A percentile compares a stretch with the other conserved stretches of the same genome.
These are phyloP conservation scores for Nasonovia ribisnigri DNA, from an alignment of 2,888 invertebrate genomes.

Conservation along the genomic window DNA sequence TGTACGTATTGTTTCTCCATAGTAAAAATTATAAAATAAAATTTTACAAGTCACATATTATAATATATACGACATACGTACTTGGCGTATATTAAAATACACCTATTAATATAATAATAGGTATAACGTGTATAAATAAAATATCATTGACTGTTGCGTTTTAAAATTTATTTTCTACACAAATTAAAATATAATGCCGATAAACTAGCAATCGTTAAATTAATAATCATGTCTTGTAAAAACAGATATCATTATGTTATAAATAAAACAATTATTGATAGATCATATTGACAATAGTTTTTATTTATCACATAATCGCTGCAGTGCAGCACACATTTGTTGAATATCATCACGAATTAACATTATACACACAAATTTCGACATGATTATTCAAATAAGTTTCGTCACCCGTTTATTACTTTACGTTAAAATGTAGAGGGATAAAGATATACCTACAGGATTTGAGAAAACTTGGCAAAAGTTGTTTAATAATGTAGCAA, in stretches of 20 bases:
- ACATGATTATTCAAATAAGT: constrained; percentile 22
- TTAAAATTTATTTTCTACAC: background rate
- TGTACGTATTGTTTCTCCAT: background rate
- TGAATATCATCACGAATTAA: background rate
- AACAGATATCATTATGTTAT: background rate
- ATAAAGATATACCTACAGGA: background rate
- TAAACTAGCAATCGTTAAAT: background rate
- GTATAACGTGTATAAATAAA: background rate
- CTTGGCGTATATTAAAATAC: background rate
- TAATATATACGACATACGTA: background rate
- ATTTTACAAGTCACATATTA: background rate
- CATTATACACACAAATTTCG: background rate
- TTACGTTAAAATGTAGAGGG: background rate
- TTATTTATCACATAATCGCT: background rate
- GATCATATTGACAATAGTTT: background rate
- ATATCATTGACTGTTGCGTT: background rate
- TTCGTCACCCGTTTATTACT: background rate
- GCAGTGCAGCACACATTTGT: background rate
- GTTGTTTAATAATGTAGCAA: background rate
- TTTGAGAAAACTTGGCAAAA: background rate
- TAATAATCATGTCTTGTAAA: background rate
- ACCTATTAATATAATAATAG: background rate
- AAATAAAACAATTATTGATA: background rate
- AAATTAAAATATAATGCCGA: background rate
- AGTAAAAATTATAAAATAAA: background rate